Evolutionary conservation across 2,797 vertebrate genomes (phyloP).

Genomic region (Rhinichthys osculus): DNA sequence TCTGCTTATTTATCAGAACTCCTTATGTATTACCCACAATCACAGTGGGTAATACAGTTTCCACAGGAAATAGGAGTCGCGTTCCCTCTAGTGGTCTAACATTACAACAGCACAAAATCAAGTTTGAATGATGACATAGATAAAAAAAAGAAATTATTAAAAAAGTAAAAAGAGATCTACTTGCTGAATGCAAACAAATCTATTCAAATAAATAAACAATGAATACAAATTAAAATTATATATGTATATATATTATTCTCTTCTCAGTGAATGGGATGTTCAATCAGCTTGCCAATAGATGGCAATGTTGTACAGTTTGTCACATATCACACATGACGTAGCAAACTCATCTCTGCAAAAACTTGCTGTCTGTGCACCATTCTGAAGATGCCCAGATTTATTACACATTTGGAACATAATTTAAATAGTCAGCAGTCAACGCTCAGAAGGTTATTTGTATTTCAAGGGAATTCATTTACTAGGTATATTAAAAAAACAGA

Average conservation of each 20-base stretch:
- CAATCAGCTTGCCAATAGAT: constrained; percentile 50
- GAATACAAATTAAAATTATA: not conserved
- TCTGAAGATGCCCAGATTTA: constrained; percentile 42
- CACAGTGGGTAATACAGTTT: not conserved
- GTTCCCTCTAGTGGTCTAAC: constrained; percentile 18
- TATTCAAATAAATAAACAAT: not conserved
- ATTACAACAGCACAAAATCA: not conserved
- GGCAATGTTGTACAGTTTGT: constrained; percentile 61
- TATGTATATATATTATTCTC: not conserved
- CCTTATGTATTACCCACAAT: not conserved
- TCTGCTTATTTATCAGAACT: not conserved
- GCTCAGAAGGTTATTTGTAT: not conserved
- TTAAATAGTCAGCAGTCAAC: not conserved
- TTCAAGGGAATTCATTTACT: not conserved
- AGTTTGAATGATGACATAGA: not conserved
- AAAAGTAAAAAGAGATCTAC: not conserved
- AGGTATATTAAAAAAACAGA: not conserved
- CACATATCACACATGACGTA: constrained; percentile 39
- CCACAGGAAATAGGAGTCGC: not conserved
- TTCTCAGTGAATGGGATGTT: not conserved
- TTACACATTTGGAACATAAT: not conserved
- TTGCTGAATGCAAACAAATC: not conserved
- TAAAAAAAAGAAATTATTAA: not conserved
- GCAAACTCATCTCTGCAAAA: constrained; percentile 12
- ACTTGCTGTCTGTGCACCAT: constrained; percentile 42